Percentiles rank a stretch among this genome's conserved stretches.
phyloP scores from a whole-genome alignment of 2,113 vertebrate species.

The Narcine bancroftii region DNA sequence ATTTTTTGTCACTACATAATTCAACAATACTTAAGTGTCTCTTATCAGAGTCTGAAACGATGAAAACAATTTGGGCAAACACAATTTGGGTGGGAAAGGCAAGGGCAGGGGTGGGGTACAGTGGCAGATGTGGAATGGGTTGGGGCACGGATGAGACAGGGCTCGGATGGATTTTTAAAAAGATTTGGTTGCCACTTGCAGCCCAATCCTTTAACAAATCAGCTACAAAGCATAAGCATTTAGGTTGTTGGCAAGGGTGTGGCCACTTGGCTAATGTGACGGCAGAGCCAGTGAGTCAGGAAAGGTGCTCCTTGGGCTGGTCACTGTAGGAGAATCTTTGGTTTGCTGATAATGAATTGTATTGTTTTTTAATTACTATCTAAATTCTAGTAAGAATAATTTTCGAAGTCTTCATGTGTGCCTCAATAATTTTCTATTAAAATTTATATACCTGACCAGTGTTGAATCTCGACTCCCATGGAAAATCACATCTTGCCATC shows the following conservation, averaged over 20 bases:
- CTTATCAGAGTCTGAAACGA: no score
- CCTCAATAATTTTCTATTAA: neutral
- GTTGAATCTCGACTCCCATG: neutral
- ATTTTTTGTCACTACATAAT: no score
- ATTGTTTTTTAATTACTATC: no score
- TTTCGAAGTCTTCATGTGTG: neutral
- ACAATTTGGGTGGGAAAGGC: neutral
- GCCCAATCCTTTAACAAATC: no score
- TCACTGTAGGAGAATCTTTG: neutral
- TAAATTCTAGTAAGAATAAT: neutral
- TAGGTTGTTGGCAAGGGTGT: no score
- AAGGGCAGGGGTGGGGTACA: neutral
- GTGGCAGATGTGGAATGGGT: neutral
- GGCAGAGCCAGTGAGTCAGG: no score
- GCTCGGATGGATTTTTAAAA: neutral
- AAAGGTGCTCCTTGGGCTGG: no score
- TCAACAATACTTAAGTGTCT: no score
- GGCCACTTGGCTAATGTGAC: no score
- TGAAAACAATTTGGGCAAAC: no score
- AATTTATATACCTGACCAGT: neutral
- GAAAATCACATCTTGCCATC: neutral
- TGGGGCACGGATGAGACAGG: neutral
- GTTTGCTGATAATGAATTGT: neutral
- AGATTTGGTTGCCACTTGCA: neutral
- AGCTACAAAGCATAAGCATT: no score